phyloP scores from a whole-genome alignment of 2,888 invertebrate species.

The Fragum whitleyi region DNA sequence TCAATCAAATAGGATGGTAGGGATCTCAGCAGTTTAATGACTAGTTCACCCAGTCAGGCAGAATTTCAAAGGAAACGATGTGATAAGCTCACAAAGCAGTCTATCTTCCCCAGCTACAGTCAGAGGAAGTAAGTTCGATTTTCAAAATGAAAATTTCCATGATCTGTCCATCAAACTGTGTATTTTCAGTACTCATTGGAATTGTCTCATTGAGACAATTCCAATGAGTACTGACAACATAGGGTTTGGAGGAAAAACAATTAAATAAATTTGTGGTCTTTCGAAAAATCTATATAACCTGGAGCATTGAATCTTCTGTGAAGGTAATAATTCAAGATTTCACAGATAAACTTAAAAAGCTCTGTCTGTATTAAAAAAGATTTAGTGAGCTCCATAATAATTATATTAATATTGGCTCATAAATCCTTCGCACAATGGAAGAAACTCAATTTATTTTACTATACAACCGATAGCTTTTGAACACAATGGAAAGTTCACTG shows the following conservation, averaged over 20 bases:
- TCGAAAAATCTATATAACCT: too few species aligned
- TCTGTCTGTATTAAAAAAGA: conserved; percentile 23
- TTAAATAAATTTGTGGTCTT: too few species aligned
- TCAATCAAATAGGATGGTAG: conserved; percentile 7
- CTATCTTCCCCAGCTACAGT: not conserved
- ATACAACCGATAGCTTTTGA: not conserved
- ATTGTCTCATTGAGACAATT: too few species aligned
- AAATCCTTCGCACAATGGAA: conserved; percentile 5
- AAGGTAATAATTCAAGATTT: conserved; percentile 22
- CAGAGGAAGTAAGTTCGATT: too few species aligned
- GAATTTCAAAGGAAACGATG: conserved; percentile 21
- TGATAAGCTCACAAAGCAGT: conserved; percentile 21
- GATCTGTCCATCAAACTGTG: too few species aligned
- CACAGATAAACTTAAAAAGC: conserved; percentile 11
- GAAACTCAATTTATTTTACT: conserved; percentile 15
- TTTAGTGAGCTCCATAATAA: conserved; percentile 22
- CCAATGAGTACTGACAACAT: too few species aligned
- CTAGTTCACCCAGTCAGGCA: conserved; percentile 15
- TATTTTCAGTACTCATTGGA: too few species aligned
- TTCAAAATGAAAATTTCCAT: too few species aligned
- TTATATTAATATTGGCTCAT: conserved; percentile 17
- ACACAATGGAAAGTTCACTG: not conserved
- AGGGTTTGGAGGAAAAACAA: too few species aligned
- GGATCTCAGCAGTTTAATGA: conserved; percentile 5
- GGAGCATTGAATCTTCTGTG: not conserved